Percentiles rank a stretch among this genome's conserved stretches.
phyloP scores from a whole-genome alignment of 2,113 vertebrate genomes.

The Tragelaphus scriptus region DNA sequence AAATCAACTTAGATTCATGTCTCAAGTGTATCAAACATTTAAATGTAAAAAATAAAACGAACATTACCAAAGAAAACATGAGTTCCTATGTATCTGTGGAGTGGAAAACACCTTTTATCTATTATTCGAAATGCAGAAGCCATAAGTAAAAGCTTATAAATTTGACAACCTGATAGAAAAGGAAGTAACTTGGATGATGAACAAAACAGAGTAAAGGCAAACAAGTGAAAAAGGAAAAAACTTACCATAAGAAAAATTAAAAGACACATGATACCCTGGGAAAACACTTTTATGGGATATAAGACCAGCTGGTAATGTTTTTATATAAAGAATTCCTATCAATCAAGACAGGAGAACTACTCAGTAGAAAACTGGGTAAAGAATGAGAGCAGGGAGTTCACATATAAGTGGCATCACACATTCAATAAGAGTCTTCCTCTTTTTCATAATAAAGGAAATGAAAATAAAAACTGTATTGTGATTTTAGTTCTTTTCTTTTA shows the following conservation, averaged over 20 bases:
- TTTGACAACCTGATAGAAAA: not conserved
- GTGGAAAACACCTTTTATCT: not conserved
- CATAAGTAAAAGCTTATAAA: not conserved
- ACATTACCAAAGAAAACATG: not conserved
- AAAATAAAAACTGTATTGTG: not conserved
- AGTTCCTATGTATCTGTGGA: not conserved
- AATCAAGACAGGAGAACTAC: not conserved
- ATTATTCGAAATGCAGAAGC: not conserved
- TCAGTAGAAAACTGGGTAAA: not conserved
- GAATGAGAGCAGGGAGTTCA: not conserved
- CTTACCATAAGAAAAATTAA: not conserved
- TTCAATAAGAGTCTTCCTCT: not conserved
- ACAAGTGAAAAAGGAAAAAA: not conserved
- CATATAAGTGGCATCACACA: not conserved
- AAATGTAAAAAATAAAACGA: not conserved
- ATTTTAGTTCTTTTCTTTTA: not conserved
- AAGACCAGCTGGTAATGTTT: not conserved
- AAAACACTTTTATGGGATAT: not conserved
- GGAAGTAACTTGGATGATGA: not conserved
- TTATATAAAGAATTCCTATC: not conserved
- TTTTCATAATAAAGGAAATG: not conserved
- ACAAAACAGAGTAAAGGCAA: not conserved
- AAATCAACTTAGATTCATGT: not conserved
- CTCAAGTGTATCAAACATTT: slow-evolving; percentile 9
- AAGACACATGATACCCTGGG: not conserved